Evolutionary conservation across 1,140 invertebrate species (phyloP).

Genomic region (Drosophila miranda): DNA sequence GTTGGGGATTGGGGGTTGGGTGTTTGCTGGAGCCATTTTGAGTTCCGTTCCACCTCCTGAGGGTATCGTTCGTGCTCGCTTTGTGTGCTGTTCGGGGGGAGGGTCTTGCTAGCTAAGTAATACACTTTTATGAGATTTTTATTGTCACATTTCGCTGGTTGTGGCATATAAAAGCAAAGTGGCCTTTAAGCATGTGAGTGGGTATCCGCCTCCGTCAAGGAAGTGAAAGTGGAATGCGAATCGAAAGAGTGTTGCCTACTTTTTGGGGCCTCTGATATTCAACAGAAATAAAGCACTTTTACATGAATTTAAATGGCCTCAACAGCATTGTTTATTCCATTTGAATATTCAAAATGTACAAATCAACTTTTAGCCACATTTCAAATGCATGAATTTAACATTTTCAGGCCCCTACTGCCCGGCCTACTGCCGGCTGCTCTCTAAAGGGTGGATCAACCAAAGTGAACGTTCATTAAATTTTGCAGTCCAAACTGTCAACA

Average conservation of each 20-base stretch:
- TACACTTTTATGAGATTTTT: slow-evolving; percentile 77
- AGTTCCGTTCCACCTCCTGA: background rate
- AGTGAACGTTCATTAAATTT: slow-evolving; percentile 51
- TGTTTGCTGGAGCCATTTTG: background rate
- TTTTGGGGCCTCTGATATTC: background rate
- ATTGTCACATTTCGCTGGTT: slow-evolving; percentile 75
- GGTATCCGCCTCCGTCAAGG: background rate
- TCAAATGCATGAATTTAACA: slow-evolving; percentile 30
- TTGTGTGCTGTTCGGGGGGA: slow-evolving; percentile 1
- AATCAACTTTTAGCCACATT: slow-evolving; percentile 45
- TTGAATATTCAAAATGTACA: slow-evolving; percentile 27
- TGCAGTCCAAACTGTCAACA: slow-evolving; percentile 50
- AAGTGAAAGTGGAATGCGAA: slow-evolving; percentile 16
- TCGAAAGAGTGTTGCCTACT: slow-evolving; percentile 40
- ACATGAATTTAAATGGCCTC: slow-evolving; percentile 5
- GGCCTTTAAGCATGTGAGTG: slow-evolving; percentile 40
- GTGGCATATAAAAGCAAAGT: slow-evolving; percentile 62
- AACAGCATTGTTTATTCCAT: slow-evolving; percentile 32
- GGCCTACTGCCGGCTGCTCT: slow-evolving; percentile 2
- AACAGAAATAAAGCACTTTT: slow-evolving; percentile 28
- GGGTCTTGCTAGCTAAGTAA: slow-evolving; percentile 52
- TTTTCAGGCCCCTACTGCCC: slow-evolving; percentile 11
- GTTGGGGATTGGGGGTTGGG: no score
- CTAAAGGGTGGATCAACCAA: slow-evolving; percentile 31
- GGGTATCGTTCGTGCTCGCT: background rate